Evolutionary conservation across 1,140 invertebrate genomes (phyloP).

Genomic region (Hermetia illucens): DNA sequence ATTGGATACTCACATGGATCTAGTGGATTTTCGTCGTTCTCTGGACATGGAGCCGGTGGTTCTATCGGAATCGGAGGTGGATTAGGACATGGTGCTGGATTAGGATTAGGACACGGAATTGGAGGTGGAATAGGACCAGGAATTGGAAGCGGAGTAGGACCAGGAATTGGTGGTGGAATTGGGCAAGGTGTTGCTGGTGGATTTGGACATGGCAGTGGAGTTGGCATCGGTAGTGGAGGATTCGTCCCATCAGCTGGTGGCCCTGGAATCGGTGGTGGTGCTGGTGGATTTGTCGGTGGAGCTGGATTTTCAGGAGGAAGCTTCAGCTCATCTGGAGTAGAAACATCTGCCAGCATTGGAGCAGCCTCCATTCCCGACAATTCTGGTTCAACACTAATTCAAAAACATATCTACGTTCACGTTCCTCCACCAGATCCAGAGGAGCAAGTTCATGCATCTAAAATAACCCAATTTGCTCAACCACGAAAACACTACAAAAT

Average conservation of each 20-base stretch:
- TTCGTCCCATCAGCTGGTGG: neutral
- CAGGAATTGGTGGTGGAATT: conserved; percentile 1
- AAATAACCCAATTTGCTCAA: conserved; percentile 13
- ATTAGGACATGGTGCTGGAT: neutral
- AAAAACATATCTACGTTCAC: conserved; percentile 35
- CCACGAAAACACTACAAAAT: conserved; percentile 69
- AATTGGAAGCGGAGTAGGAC: neutral
- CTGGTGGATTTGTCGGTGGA: conserved; percentile 4
- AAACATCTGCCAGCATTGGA: conserved; percentile 1
- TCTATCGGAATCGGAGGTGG: neutral
- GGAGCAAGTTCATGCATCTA: neutral
- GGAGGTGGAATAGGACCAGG: neutral
- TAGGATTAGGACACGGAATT: neutral
- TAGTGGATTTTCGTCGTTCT: no score
- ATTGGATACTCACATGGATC: neutral
- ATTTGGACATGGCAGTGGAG: no score
- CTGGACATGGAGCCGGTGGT: neutral
- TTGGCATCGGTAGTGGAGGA: neutral
- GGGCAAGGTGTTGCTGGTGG: no score
- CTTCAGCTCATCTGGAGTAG: neutral
- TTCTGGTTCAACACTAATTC: conserved; percentile 10
- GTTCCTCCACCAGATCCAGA: conserved; percentile 39
- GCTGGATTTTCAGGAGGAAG: conserved; percentile 10
- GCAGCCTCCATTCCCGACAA: conserved; percentile 9
- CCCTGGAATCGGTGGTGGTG: neutral